A percentile compares a stretch with the other conserved stretches of the same genome.
Evolutionary conservation across 2,113 vertebrate genomes (phyloP).

Genomic region (Thamnaconus septentrionalis): DNA sequence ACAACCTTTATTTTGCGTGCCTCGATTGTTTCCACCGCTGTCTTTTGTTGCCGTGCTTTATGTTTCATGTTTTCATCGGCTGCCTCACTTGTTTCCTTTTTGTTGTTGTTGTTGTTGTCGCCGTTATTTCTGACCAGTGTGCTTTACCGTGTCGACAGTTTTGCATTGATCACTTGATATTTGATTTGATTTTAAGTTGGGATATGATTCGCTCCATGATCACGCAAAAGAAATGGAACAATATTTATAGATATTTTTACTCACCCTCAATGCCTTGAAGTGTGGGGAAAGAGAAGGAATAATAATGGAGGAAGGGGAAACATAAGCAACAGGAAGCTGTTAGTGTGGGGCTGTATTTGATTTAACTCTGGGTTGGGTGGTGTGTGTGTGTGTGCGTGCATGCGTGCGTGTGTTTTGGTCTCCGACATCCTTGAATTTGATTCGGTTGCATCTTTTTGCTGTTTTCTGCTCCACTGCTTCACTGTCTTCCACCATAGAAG

Average conservation of each 20-base stretch:
- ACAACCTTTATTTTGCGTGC: constrained; percentile 61
- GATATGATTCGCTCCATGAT: constrained; percentile 16
- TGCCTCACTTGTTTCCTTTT: constrained; percentile 35
- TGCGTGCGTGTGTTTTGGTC: constrained; percentile 20
- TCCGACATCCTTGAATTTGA: constrained; percentile 21
- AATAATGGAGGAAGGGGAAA: constrained; percentile 4
- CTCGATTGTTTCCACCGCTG: constrained; percentile 52
- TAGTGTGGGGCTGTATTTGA: neutral
- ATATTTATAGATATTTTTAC: constrained; percentile 22
- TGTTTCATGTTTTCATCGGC: constrained; percentile 5
- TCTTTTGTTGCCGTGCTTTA: constrained; percentile 31
- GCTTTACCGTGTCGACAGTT: constrained; percentile 38
- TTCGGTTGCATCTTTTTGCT: neutral
- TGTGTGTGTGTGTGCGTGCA: constrained; percentile 12
- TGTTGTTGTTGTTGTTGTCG: constrained; percentile 1
- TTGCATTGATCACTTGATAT: neutral
- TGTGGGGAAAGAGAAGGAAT: constrained; percentile 10
- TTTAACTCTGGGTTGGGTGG: constrained; percentile 6
- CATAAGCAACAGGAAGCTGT: constrained; percentile 8
- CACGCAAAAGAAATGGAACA: constrained; percentile 2
- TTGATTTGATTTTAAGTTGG: constrained; percentile 39
- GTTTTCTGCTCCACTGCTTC: too few species aligned
- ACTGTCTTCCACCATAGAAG: constrained; percentile 3
- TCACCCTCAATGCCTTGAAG: constrained; percentile 74
- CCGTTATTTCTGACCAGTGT: constrained; percentile 14